These are phyloP conservation scores for Terrapene triunguis DNA, from an alignment of 2,113 vertebrate species.

Conservation along the genomic window DNA sequence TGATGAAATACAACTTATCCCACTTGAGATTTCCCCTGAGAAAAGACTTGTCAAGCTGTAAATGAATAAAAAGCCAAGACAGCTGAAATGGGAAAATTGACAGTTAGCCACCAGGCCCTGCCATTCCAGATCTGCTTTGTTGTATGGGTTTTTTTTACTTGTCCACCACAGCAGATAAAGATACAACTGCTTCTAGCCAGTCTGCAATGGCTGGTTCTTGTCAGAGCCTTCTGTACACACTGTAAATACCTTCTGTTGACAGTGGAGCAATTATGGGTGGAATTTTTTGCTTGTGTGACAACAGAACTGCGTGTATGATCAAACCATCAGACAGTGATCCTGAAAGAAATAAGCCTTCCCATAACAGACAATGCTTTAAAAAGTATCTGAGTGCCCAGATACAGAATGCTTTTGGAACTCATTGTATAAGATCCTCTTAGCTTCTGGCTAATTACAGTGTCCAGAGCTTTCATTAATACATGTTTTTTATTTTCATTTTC, in stretches of 20 bases:
- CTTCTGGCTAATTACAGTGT: neutral
- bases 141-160: constrained; percentile 17
- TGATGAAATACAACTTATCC: rapidly evolving
- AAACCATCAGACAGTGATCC: rapidly evolving
- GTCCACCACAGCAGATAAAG: rapidly evolving
- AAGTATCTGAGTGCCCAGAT: neutral
- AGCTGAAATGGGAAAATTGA: rapidly evolving
- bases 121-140: neutral
- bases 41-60: rapidly evolving
- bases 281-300: rapidly evolving
- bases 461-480: neutral
- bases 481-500: neutral
- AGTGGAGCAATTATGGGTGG: rapidly evolving
- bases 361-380: neutral
- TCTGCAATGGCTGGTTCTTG: rapidly evolving
- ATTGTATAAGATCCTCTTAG: neutral
- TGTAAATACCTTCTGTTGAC: neutral
- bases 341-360: rapidly evolving
- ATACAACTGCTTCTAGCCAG: neutral
- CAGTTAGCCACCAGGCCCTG: neutral
- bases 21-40: neutral
- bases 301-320: rapidly evolving
- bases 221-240: rapidly evolving
- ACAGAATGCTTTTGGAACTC: neutral
- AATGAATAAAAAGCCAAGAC: rapidly evolving